Conservation (phyloP, 2,888 invertebrate genomes). For the Watsonalla cultraria region DNA sequence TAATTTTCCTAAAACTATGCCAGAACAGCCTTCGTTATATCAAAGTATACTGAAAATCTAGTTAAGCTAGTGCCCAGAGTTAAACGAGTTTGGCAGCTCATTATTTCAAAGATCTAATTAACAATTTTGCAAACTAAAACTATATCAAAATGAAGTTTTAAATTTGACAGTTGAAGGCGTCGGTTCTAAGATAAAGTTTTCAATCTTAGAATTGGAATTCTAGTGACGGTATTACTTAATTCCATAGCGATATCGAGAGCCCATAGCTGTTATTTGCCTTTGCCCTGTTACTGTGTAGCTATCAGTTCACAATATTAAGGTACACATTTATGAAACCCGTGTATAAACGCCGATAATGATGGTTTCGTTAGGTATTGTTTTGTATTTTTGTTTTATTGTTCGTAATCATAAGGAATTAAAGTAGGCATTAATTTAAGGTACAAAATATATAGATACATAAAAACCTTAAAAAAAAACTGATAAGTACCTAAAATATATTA, state of each 20-base stretch:
- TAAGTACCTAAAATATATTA: too few species aligned
- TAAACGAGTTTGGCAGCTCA: conserved; percentile 1
- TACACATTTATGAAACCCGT: too few species aligned
- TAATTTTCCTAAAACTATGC: not conserved
- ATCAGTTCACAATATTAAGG: too few species aligned
- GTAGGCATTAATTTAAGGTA: too few species aligned
- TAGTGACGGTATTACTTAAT: not conserved
- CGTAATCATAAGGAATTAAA: too few species aligned
- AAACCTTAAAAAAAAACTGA: too few species aligned
- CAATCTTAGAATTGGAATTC: not conserved
- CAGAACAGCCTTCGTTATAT: not conserved
- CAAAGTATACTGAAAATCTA: not conserved
- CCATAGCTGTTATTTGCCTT: not conserved
- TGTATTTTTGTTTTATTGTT: too few species aligned
- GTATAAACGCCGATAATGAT: too few species aligned
- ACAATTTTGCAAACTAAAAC: not conserved
- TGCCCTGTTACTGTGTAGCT: too few species aligned
- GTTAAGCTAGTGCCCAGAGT: not conserved
- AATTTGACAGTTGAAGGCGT: not conserved
- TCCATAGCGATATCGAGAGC: not conserved
- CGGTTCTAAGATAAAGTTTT: not conserved
- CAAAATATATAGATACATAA: too few species aligned
- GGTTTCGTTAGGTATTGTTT: too few species aligned
- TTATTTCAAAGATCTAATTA: not conserved
- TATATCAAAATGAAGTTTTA: not conserved